phyloP scores from a whole-genome alignment of 2,113 vertebrate species.

The Aleadryas rufinucha region DNA sequence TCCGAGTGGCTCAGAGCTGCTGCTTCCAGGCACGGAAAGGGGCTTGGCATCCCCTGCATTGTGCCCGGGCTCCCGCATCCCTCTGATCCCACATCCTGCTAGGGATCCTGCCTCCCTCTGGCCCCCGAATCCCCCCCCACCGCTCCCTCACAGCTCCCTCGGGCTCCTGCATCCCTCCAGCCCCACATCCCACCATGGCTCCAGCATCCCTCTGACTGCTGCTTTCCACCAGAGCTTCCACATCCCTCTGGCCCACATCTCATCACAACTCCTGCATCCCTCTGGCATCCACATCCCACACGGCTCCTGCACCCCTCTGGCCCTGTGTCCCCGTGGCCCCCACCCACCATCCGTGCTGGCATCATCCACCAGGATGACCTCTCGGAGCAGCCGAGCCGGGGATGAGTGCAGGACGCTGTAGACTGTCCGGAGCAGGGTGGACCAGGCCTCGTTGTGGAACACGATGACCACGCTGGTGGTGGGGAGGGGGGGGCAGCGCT shows the following conservation, averaged over 20 bases:
- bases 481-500: constrained; percentile 85
- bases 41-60: neutral
- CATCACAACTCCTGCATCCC: accelerated
- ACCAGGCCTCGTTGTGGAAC: constrained; percentile 93
- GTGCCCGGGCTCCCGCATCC: neutral
- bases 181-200: neutral
- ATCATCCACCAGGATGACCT: constrained; percentile 92
- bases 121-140: neutral
- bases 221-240: neutral
- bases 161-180: neutral
- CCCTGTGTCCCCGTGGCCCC: neutral
- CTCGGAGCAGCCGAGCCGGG: constrained; percentile 84
- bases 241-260: neutral
- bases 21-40: neutral
- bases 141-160: neutral
- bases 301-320: neutral
- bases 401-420: constrained; percentile 89
- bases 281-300: neutral
- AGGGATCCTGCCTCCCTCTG: neutral
- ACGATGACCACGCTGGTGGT: constrained; percentile 89
- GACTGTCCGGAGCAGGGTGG: constrained; percentile 87
- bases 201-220: neutral
- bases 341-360: constrained; percentile 88
- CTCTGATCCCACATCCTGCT: neutral
- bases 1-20: accelerated